Evolutionary conservation across 2,888 invertebrate species (phyloP).

Genomic region (Beris morrisii): DNA sequence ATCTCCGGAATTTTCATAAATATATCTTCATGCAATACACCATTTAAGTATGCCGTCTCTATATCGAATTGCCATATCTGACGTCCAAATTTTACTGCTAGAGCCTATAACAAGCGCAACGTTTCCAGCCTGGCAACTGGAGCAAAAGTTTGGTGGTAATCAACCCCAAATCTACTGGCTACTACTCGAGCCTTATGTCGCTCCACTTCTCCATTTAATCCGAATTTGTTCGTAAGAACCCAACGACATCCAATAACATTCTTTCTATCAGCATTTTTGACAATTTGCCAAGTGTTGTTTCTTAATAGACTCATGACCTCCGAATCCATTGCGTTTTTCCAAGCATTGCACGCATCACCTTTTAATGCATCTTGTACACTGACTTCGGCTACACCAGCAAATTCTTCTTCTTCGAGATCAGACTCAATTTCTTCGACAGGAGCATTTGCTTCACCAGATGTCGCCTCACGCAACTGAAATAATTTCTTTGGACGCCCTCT

Average conservation of each 20-base stretch:
- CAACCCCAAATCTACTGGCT: slow-evolving; percentile 31
- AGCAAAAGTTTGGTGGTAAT: slow-evolving; percentile 35
- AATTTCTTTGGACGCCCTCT: slow-evolving; percentile 31
- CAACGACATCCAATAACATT: slow-evolving; percentile 37
- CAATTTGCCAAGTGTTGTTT: slow-evolving; percentile 36
- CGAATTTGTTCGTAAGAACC: slow-evolving; percentile 34
- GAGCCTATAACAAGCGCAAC: slow-evolving; percentile 33
- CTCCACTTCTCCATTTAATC: slow-evolving; percentile 22
- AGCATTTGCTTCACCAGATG: too few species aligned
- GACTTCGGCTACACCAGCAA: slow-evolving; percentile 33
- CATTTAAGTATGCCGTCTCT: slow-evolving; percentile 36
- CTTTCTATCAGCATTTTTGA: not conserved
- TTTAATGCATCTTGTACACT: slow-evolving; percentile 32
- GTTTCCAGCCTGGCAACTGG: slow-evolving; percentile 36
- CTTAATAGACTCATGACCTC: slow-evolving; percentile 34
- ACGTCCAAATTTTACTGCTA: slow-evolving; percentile 30
- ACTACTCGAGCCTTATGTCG: slow-evolving; percentile 34
- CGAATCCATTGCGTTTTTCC: slow-evolving; percentile 37
- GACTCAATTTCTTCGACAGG: not conserved
- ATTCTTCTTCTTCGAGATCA: slow-evolving; percentile 25
- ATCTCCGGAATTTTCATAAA: slow-evolving; percentile 33
- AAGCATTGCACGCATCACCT: slow-evolving; percentile 27
- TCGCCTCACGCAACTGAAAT: not conserved
- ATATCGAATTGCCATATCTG: slow-evolving; percentile 36
- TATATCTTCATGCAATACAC: slow-evolving; percentile 28